Conservation (phyloP, 2,888 invertebrate genomes). For the Nomada fabriciana region DNA sequence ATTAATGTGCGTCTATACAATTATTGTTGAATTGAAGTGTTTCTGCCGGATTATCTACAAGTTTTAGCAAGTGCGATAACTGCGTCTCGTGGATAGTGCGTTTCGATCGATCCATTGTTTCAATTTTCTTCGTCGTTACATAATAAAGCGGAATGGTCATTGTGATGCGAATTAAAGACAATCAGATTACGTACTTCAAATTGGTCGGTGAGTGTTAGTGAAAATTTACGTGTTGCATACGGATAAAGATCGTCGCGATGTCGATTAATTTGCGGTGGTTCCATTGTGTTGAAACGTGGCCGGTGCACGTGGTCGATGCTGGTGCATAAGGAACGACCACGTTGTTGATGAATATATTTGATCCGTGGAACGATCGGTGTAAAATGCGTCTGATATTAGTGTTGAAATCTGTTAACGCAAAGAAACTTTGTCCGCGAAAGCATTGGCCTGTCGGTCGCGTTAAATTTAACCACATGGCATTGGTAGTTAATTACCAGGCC, state of each 20-base stretch:
- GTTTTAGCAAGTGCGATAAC: not conserved
- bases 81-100: not conserved
- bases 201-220: slow-evolving; percentile 62
- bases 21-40: not conserved
- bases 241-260: not conserved
- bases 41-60: not conserved
- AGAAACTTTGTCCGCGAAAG: not conserved
- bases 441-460: not conserved
- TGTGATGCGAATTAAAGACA: slow-evolving; percentile 75
- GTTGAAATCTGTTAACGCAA: not conserved
- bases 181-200: slow-evolving; percentile 70
- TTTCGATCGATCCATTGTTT: not conserved
- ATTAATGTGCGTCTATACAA: not conserved
- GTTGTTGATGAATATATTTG: too few relatives aligned
- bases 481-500: not conserved
- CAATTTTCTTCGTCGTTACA: not conserved
- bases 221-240: too few relatives aligned
- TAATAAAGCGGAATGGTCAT: slow-evolving; percentile 69
- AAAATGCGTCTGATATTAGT: not conserved
- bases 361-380: too few relatives aligned
- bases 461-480: not conserved
- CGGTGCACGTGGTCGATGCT: not conserved
- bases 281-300: slow-evolving; percentile 4
- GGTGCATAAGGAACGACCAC: too few relatives aligned
- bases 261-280: not conserved